Evolutionary conservation across 2,888 invertebrate species (phyloP).

Genomic region (Pimpla rufipes): DNA sequence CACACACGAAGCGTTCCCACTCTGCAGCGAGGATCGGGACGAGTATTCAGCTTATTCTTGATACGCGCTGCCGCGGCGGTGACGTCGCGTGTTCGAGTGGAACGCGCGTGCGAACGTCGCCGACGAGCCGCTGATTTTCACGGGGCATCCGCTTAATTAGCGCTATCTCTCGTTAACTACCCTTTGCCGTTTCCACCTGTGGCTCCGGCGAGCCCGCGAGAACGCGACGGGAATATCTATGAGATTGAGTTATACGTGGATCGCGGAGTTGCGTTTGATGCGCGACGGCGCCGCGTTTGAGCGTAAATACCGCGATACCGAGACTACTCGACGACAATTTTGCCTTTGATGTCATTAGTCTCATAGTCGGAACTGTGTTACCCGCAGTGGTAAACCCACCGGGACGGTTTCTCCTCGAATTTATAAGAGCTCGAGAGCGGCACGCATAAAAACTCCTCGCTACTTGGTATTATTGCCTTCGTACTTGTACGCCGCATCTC

Average conservation of each 20-base stretch:
- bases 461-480: background rate
- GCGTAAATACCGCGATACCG: background rate
- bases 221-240: constrained; percentile 58
- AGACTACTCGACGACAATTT: constrained; percentile 29
- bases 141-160: constrained; percentile 77
- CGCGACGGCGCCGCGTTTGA: background rate
- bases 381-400: background rate
- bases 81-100: constrained; percentile 51
- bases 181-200: constrained; percentile 63
- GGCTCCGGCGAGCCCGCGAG: constrained; percentile 15
- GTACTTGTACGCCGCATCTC: background rate
- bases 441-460: constrained; percentile 41
- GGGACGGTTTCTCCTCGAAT: background rate
- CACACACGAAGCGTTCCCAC: background rate
- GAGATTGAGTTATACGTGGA: constrained; percentile 25
- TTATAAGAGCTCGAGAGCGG: constrained; percentile 33
- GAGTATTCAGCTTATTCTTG: background rate
- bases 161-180: constrained; percentile 72
- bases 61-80: constrained; percentile 7
- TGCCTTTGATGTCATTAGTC: constrained; percentile 54
- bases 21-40: background rate
- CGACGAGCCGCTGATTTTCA: constrained; percentile 72
- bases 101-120: constrained; percentile 55
- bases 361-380: constrained; percentile 21
- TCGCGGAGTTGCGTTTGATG: constrained; percentile 4